Base-by-base conservation (phyloP, 23 tunicate genomes). In the Halocynthia roretzi region DNA sequence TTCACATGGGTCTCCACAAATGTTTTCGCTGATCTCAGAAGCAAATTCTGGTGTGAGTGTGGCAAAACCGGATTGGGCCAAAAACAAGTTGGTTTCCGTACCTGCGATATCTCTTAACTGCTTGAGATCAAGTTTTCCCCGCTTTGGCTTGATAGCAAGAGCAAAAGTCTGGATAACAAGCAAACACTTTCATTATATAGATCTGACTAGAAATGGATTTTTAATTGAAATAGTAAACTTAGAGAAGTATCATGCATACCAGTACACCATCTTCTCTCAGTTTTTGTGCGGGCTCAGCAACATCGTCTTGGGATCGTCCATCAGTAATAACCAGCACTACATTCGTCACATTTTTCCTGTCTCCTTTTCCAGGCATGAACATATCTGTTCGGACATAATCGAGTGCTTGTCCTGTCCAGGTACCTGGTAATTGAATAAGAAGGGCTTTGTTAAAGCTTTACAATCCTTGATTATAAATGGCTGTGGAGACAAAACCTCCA, bases 281-380 rank as follows among this genome's bases (percentile, higher is more conserved):
- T 17, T 50, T 54, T 67, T 51, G 48, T 12, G 96, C 88, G 2
- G 96, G 88, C 15, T 40, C 54, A n/a, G 76, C 68, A 66, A 84
- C 87, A 40, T 89, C 85, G 73, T 89, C 96, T 51, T 75, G 82
- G 5, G 96, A 89, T 55, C 87, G 76, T 40, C 96, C 96, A 50
- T 89, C 96, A 20, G 96, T 89, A 10, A 89, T 87, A 17, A 89
- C 96, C 11, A 89, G 62, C 7, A 89, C 88, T 19, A 89, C 50
- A 65, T 89, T 85, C 6, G 77, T 76, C 10, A 82, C 85, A 52
- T 22, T 71, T 20, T 72, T 60, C 40, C 96, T 87, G 80, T 89
- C 80, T 7, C 85, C 85, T 6, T 77, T 76, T 23, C 56, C 85
- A 6, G 85, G 76, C 7, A 80, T 50, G 21, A 74, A 64, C 96